Conservation (phyloP, 2,113 vertebrate species). For the Brienomyrus brachyistius region DNA sequence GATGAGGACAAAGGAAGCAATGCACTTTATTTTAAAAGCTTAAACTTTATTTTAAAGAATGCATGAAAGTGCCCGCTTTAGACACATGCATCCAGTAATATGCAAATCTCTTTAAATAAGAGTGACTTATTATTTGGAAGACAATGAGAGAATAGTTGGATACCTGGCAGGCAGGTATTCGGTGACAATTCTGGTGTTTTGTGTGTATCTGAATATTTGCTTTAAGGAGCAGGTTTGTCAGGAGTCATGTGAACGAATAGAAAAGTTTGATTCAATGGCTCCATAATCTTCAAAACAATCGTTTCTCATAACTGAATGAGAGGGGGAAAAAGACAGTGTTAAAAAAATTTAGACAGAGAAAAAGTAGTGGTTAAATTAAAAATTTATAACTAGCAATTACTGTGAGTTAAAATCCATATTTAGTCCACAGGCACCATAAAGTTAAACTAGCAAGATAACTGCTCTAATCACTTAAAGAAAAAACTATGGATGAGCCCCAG, state of each 20-base stretch:
- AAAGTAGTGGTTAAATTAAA: background rate
- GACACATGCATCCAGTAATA: background rate
- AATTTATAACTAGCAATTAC: background rate
- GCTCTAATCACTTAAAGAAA: background rate
- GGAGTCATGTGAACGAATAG: slow-evolving; percentile 29
- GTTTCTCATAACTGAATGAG: slow-evolving; percentile 83
- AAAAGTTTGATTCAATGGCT: slow-evolving; percentile 11
- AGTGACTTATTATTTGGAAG: background rate
- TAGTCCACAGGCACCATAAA: background rate
- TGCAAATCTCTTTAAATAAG: background rate
- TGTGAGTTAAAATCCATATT: background rate
- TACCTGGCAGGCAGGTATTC: background rate
- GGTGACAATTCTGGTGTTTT: background rate
- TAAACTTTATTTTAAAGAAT: background rate
- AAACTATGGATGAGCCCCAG: background rate
- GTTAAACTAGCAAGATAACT: background rate
- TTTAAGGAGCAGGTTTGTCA: background rate
- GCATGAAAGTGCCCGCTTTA: background rate
- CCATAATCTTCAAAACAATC: slow-evolving; percentile 76
- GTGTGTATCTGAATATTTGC: background rate
- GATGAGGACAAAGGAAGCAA: background rate
- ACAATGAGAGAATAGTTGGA: background rate
- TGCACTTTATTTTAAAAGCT: slow-evolving; percentile 6
- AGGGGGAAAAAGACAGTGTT: background rate
- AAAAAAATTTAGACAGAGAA: background rate